Conservation (phyloP, 2,888 invertebrate genomes). For the Plagiodera versicolora region DNA sequence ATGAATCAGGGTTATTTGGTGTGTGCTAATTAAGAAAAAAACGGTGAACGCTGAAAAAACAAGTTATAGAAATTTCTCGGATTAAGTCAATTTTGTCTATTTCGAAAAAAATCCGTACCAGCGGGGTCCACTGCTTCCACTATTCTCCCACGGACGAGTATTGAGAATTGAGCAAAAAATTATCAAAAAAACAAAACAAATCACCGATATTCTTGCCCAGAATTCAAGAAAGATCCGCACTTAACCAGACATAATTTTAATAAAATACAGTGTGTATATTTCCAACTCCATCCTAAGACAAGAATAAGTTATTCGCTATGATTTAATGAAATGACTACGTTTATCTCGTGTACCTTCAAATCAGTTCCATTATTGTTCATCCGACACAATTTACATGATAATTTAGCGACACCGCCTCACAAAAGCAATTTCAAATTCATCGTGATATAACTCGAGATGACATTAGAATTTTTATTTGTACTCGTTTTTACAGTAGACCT, state of each 20-base stretch:
- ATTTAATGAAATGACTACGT: not conserved
- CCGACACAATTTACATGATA: not conserved
- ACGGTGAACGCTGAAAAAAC: too few relatives aligned
- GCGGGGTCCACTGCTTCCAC: too few relatives aligned
- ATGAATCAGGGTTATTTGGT: too few relatives aligned
- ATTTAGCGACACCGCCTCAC: too few relatives aligned
- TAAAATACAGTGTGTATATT: slow-evolving; percentile 47
- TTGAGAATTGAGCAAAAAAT: too few relatives aligned
- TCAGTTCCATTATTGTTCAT: not conserved
- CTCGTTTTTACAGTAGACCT: not conserved
- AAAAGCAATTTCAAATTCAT: not conserved
- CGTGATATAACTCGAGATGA: not conserved
- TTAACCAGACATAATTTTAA: slow-evolving; percentile 36
- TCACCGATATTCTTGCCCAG: slow-evolving; percentile 20
- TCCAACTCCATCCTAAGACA: slow-evolving; percentile 50
- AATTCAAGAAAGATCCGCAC: slow-evolving; percentile 36
- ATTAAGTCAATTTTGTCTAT: too few relatives aligned
- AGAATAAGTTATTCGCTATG: slow-evolving; percentile 43
- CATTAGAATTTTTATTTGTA: not conserved
- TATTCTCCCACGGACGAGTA: too few relatives aligned
- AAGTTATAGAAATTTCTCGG: too few relatives aligned
- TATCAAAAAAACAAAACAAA: not conserved
- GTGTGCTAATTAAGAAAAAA: too few relatives aligned
- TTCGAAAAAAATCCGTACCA: too few relatives aligned
- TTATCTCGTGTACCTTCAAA: not conserved